phyloP scores from a whole-genome alignment of 2,797 vertebrate species.

The Tauraco hartlaubi region DNA sequence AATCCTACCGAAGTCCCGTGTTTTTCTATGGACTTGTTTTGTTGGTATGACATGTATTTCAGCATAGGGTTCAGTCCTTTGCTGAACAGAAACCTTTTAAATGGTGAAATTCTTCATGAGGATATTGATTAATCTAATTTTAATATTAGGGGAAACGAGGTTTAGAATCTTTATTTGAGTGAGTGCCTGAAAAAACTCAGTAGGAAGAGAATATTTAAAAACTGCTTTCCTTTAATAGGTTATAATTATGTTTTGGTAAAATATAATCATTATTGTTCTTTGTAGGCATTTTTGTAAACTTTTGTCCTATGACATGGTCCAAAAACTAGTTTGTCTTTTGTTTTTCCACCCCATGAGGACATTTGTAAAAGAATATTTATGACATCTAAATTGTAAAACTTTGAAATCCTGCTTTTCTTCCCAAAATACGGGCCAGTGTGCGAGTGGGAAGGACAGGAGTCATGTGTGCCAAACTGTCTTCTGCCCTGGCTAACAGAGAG shows the following conservation, averaged over 20 bases:
- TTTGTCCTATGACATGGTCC: fast-evolving
- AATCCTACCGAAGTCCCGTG: not conserved
- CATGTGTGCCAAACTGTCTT: not conserved
- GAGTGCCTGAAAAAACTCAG: not conserved
- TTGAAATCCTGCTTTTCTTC: not conserved
- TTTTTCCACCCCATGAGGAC: not conserved
- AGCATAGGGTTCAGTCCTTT: not conserved
- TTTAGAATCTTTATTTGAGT: not conserved
- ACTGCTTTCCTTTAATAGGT: not conserved
- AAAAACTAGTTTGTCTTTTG: not conserved
- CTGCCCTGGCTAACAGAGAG: not conserved
- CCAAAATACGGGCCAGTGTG: not conserved
- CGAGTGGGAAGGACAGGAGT: not conserved
- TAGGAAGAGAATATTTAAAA: not conserved
- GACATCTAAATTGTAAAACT: not conserved
- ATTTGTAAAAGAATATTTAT: not conserved
- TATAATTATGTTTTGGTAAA: not conserved
- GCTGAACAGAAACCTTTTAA: not conserved
- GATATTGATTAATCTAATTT: not conserved
- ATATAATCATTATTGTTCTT: not conserved
- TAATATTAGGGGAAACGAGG: not conserved
- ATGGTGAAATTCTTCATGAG: not conserved
- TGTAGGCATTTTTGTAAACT: not conserved
- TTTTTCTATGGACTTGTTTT: not conserved
- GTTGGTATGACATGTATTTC: not conserved